Evolutionary conservation across 2,888 invertebrate genomes (phyloP), one percentile per base, ranked within the genome.

Genomic region (Athripsodes cinereus): DNA sequence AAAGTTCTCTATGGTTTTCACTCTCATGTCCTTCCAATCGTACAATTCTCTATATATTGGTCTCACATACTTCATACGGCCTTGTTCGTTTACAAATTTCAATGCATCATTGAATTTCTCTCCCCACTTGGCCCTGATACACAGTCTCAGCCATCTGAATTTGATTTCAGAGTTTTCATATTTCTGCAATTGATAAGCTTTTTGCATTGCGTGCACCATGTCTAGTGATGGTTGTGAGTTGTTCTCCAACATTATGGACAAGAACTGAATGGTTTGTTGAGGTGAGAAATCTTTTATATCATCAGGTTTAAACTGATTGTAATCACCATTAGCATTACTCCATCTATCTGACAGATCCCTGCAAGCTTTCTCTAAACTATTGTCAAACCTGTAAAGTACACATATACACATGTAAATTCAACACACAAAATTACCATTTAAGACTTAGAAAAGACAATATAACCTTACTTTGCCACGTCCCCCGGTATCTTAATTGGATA

Each of bases 61-160:
- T 31, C 92, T 81, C 1, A 91, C 87, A 74, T 85, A 96, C 72
- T 96, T 96, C 90, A 96, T 91, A 55, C 96, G 82, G 34, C 96
- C 96, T 68, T 91, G 87, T 18, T 83, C 81, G 65, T 89, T 91
- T 8, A 92, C 84, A 77, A 96, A 95, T 19, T 82, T 71, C 56
- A 96, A 75, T 1, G 87, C 87, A 16, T 82, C 79, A 1, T 79
- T 74, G 34, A 96, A 74, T 67, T 84, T 84, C 0, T 81, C 76
- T 22, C 80, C 73, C 79, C 92, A 87, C 56, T 80, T 81, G 11
- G 87, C 86, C 69, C 83, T 85, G n/a, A 95, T 75, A 64, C 90
- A 85, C 58, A 94, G 71, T 58, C 91, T 81, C 50, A 92, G 71
- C 87, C 93, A 91, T 52, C 89, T 85, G 72, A 76, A 85, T 65